Conservation (phyloP, 2,113 vertebrate species). For the Heterotis niloticus region DNA sequence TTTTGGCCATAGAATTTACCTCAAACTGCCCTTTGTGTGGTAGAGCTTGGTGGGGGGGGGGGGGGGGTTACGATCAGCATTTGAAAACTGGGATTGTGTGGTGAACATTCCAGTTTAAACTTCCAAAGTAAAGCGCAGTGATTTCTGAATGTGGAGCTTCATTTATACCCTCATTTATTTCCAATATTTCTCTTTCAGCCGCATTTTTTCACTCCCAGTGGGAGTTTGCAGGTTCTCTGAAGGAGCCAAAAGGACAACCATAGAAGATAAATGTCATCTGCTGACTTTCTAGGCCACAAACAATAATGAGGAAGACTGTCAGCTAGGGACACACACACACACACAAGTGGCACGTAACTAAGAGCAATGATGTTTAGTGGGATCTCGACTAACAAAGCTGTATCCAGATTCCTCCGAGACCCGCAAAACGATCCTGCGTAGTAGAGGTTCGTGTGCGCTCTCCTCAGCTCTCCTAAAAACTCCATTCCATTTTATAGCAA, state of each 20-base stretch:
- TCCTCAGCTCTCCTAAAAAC: too few relatives aligned
- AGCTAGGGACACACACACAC: neutral
- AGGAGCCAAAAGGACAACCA: neutral
- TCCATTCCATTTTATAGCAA: too few relatives aligned
- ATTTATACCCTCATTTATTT: slow-evolving; percentile 9
- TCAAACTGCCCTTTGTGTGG: too few relatives aligned
- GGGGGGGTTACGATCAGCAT: neutral
- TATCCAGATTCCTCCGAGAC: too few relatives aligned
- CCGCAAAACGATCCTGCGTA: too few relatives aligned
- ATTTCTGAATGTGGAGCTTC: slow-evolving; percentile 15
- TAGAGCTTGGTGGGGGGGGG: too few relatives aligned
- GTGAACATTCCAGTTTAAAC: slow-evolving; percentile 14
- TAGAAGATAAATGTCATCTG: slow-evolving; percentile 4
- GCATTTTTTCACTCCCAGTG: slow-evolving; percentile 7
- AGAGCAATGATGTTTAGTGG: neutral
- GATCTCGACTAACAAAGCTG: neutral
- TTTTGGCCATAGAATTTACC: too few relatives aligned
- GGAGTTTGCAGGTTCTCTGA: slow-evolving; percentile 7
- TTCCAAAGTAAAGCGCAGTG: neutral
- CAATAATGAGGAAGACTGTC: neutral
- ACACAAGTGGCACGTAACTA: neutral
- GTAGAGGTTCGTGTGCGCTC: too few relatives aligned
- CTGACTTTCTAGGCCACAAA: too few relatives aligned
- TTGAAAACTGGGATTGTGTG: neutral
- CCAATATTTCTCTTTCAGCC: slow-evolving; percentile 11